Evolutionary conservation across 2,113 vertebrate species (phyloP).

Genomic region (Rhinoptilus africanus): DNA sequence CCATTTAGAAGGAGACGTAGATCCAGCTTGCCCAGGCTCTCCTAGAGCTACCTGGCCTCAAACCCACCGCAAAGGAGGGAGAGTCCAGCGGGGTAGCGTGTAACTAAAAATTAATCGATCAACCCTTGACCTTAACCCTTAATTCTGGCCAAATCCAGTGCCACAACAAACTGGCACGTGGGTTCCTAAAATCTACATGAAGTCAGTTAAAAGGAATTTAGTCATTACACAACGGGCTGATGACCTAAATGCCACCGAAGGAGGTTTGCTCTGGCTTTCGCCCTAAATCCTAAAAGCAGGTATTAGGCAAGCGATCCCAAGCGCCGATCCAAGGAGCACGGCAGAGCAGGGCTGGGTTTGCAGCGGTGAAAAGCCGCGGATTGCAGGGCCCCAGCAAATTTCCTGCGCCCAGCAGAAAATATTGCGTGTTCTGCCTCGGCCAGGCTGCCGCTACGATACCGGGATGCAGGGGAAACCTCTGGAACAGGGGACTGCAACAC

Average conservation of each 20-base stretch:
- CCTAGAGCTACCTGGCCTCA: background rate
- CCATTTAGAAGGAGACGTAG: background rate
- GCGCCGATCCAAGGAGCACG: background rate
- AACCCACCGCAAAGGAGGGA: background rate
- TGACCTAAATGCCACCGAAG: background rate
- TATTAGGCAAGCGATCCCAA: background rate
- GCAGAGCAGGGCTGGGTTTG: background rate
- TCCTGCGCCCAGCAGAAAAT: background rate
- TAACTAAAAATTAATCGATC: background rate
- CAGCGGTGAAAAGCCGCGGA: background rate
- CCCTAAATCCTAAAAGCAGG: background rate
- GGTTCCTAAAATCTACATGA: background rate
- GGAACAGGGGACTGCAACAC: background rate
- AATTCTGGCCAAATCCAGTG: background rate
- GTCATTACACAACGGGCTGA: constrained; percentile 14
- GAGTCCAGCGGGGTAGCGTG: rapidly evolving
- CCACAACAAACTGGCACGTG: background rate
- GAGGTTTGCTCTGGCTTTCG: background rate
- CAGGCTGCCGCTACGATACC: background rate
- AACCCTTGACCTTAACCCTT: background rate
- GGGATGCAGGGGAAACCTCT: background rate
- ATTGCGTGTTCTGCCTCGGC: rapidly evolving
- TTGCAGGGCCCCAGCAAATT: background rate
- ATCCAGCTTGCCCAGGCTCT: background rate
- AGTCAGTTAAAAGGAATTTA: constrained; percentile 22